A percentile compares a stretch with the other conserved stretches of the same genome.
Conservation (phyloP, 2,888 invertebrate species). For the Unio delphinus region DNA sequence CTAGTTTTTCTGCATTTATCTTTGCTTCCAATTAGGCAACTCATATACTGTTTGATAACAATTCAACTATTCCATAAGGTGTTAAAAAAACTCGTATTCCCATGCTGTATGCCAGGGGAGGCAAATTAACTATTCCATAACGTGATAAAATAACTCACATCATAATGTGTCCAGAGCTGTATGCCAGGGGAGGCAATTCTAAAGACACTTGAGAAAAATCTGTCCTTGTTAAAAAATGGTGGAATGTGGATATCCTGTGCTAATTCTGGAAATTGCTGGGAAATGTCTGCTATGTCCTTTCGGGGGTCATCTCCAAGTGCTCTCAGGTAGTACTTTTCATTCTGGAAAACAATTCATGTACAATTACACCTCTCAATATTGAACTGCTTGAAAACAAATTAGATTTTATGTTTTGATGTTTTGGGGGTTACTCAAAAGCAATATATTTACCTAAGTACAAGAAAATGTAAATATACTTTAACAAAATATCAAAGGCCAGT, state of each 20-base stretch:
- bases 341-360: conserved; percentile 38
- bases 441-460: too few species aligned
- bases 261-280: conserved; percentile 73
- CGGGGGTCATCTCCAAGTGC: conserved; percentile 74
- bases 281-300: conserved; percentile 73
- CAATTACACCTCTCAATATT: too few species aligned
- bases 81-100: conserved; percentile 65
- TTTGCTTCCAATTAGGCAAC: too few species aligned
- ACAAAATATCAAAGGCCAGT: too few species aligned
- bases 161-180: conserved; percentile 76
- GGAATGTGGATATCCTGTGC: conserved; percentile 73
- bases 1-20: too few species aligned
- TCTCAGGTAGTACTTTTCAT: conserved; percentile 70
- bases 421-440: too few species aligned
- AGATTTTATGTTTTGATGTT: too few species aligned
- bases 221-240: conserved; percentile 67
- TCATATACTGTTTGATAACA: conserved; percentile 35
- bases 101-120: too few species aligned
- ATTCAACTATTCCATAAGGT: conserved; percentile 65
- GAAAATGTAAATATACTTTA: too few species aligned
- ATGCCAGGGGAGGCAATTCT: conserved; percentile 73
- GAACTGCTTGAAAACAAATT: too few species aligned
- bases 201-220: conserved; percentile 75
- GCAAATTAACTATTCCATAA: neutral
- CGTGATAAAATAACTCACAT: conserved; percentile 65